These are phyloP conservation scores for Morone chrysops DNA, from an alignment of 2,113 vertebrate genomes.

Conservation along the genomic window DNA sequence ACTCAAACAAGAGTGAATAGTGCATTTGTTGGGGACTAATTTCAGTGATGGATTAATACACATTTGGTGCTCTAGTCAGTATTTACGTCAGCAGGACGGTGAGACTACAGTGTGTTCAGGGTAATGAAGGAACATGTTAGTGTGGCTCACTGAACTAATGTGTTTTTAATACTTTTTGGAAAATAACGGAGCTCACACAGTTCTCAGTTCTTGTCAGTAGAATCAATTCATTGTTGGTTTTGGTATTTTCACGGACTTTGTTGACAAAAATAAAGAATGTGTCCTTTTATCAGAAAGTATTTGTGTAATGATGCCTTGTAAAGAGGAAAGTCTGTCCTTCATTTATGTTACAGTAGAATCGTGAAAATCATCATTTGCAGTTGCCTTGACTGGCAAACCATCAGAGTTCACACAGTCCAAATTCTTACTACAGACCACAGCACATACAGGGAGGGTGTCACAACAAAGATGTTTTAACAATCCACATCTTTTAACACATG, in stretches of 20 bases:
- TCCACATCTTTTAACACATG: background rate
- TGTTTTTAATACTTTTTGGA: background rate
- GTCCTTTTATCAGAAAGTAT: background rate
- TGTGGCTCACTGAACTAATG: background rate
- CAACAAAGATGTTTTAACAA: background rate
- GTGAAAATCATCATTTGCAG: background rate
- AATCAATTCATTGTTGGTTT: background rate
- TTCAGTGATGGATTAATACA: background rate
- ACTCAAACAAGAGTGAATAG: constrained; percentile 16
- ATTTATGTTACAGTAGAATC: constrained; percentile 10
- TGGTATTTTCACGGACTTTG: background rate
- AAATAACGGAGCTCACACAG: background rate
- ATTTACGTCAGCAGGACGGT: background rate
- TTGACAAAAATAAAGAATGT: background rate
- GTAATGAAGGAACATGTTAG: background rate
- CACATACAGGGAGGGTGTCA: background rate
- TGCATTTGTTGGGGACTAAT: constrained; percentile 33
- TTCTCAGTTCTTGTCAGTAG: background rate
- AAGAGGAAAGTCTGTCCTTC: constrained; percentile 15
- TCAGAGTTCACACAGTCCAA: background rate
- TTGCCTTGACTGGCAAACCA: background rate
- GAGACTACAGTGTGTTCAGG: background rate
- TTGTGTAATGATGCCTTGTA: constrained; percentile 1
- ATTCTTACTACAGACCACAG: background rate
- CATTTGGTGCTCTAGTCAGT: background rate